A percentile compares a stretch with the other conserved stretches of the same genome.
These are phyloP conservation scores for Cacoxenus indagator DNA, from an alignment of 2,888 invertebrate species.

Conservation along the genomic window DNA sequence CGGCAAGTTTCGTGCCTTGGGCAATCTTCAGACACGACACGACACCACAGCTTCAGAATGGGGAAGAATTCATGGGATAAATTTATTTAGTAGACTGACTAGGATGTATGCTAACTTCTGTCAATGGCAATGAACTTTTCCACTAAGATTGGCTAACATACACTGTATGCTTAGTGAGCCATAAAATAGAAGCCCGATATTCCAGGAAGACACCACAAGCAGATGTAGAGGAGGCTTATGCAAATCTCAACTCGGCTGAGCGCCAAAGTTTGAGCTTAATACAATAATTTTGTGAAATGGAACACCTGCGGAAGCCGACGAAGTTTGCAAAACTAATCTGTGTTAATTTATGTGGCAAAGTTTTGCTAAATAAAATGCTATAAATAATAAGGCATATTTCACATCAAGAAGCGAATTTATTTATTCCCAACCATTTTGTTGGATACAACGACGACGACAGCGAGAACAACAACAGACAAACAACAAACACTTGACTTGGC, in stretches of 20 bases:
- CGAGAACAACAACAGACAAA: not conserved
- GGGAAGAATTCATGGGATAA: not conserved
- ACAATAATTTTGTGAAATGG: conserved; percentile 6
- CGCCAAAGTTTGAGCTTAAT: conserved; percentile 3
- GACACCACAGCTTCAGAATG: not conserved
- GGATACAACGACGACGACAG: not conserved
- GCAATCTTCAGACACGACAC: no score
- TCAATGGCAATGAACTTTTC: not conserved
- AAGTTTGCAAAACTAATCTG: conserved; percentile 48
- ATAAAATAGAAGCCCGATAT: no score
- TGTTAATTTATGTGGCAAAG: conserved; percentile 60
- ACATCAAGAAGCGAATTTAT: conserved; percentile 1
- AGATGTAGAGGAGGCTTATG: not conserved
- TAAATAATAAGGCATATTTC: not conserved
- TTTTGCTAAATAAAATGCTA: conserved; percentile 26
- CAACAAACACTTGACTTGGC: not conserved
- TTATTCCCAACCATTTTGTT: not conserved
- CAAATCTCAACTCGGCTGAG: not conserved
- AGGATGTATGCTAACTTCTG: not conserved
- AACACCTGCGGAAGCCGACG: not conserved
- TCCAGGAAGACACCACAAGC: no score
- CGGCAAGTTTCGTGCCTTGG: no score
- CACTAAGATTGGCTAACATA: no score
- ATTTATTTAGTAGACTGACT: not conserved
- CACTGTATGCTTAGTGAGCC: no score